phyloP scores from a whole-genome alignment of 1,140 invertebrate genomes.

The Hycleus phaleratus region DNA sequence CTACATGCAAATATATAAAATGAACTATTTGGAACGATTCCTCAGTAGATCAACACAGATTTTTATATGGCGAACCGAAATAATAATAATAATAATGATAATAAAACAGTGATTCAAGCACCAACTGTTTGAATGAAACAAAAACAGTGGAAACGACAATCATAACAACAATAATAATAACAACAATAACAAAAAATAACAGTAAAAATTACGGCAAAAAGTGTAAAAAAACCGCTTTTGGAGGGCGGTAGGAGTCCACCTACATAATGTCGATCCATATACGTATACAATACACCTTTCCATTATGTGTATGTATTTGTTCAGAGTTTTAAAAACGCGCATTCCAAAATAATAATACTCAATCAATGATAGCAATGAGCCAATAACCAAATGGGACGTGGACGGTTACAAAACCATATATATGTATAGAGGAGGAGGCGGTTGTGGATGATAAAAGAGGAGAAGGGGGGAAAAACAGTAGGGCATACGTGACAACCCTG shows the following conservation, averaged over 20 bases:
- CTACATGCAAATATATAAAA: no score
- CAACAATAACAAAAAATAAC: slow-evolving; percentile 20
- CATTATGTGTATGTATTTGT: slow-evolving; percentile 34
- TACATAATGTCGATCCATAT: slow-evolving; percentile 13
- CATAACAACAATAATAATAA: not conserved
- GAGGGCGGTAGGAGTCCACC: no score
- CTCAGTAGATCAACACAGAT: no score
- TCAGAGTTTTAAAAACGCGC: slow-evolving; percentile 43
- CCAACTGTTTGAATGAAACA: no score
- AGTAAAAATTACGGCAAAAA: slow-evolving; percentile 9
- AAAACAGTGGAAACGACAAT: no score
- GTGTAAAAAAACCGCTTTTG: no score
- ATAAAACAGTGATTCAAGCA: no score
- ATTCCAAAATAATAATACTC: slow-evolving; percentile 45
- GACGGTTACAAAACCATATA: slow-evolving; percentile 27
- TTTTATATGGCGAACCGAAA: no score
- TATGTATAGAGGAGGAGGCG: slow-evolving; percentile 22
- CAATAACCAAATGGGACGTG: slow-evolving; percentile 44
- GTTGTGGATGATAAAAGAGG: no score
- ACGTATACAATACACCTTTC: slow-evolving; percentile 28
- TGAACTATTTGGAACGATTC: no score
- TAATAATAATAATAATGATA: no score
- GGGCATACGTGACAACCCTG: slow-evolving; percentile 42
- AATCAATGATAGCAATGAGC: slow-evolving; percentile 44
- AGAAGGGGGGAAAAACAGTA: no score